Evolutionary conservation across 2,888 invertebrate genomes (phyloP).

Genomic region (Dione juno): DNA sequence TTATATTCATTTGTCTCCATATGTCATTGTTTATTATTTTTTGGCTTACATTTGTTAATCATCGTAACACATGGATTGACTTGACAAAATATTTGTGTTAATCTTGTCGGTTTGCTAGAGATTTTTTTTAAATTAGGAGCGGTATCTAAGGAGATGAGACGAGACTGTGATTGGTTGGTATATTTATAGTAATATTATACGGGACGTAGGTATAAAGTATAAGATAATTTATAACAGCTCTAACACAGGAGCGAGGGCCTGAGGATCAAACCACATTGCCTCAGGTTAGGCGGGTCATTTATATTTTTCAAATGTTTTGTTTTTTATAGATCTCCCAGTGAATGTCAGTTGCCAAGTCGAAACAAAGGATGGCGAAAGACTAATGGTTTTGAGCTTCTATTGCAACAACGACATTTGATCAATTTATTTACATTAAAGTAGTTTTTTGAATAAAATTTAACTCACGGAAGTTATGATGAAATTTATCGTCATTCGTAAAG

Average conservation of each 20-base stretch:
- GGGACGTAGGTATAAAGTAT: constrained; percentile 67
- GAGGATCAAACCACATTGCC: constrained; percentile 66
- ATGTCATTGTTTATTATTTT: constrained; percentile 22
- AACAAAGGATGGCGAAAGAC: constrained; percentile 80
- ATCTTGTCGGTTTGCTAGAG: not conserved
- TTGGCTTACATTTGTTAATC: not conserved
- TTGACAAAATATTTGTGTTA: not conserved
- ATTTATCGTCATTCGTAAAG: not conserved
- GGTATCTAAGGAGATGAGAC: constrained; percentile 66
- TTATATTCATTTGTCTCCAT: constrained; percentile 23
- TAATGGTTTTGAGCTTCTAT: constrained; percentile 76
- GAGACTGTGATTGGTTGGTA: constrained; percentile 72
- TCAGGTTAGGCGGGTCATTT: constrained; percentile 80
- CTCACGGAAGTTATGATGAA: constrained; percentile 35
- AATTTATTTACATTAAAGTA: constrained; percentile 70
- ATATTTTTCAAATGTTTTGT: constrained; percentile 80
- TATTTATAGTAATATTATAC: constrained; percentile 76
- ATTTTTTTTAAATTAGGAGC: constrained; percentile 66
- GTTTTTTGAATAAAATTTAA: constrained; percentile 53
- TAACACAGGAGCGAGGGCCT: constrained; percentile 65
- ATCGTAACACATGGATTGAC: not conserved
- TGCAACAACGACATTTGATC: constrained; percentile 76
- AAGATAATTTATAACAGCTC: constrained; percentile 77
- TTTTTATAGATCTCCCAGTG: constrained; percentile 70
- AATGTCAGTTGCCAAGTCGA: constrained; percentile 70